Conservation (phyloP, 2,113 vertebrate genomes). For the Lepidothrix coronata region DNA sequence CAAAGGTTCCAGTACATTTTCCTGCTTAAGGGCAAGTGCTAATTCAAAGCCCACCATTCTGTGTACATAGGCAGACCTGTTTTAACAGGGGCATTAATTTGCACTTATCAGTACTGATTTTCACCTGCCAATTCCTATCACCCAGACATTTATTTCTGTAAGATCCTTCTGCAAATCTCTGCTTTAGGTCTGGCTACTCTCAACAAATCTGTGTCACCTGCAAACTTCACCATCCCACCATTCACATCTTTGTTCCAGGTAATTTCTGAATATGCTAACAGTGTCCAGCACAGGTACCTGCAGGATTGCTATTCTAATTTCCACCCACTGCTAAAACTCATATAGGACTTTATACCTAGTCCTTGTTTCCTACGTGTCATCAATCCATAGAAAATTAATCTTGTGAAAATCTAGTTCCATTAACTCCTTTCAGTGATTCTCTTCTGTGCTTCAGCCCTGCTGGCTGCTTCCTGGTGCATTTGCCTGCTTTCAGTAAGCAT, state of each 20-base stretch:
- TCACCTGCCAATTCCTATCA: not conserved
- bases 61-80: not conserved
- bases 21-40: not conserved
- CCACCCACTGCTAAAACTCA: not conserved
- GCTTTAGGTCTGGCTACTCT: not conserved
- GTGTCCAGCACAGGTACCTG: not conserved
- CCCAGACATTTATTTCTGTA: not conserved
- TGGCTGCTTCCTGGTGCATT: not conserved
- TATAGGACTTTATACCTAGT: not conserved
- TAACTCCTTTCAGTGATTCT: not conserved
- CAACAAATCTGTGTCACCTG: not conserved
- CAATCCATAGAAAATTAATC: not conserved
- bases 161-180: not conserved
- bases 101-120: not conserved
- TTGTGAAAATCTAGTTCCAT: not conserved
- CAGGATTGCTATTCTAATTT: not conserved
- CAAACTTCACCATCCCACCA: not conserved
- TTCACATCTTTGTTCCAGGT: not conserved
- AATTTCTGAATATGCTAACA: not conserved
- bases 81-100: conserved; percentile 3
- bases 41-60: not conserved
- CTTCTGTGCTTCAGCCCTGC: not conserved
- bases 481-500: not conserved
- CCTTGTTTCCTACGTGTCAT: not conserved
- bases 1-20: not conserved